Evolutionary conservation across 2,888 invertebrate species (phyloP).

Genomic region (Trichopoda pennipes): DNA sequence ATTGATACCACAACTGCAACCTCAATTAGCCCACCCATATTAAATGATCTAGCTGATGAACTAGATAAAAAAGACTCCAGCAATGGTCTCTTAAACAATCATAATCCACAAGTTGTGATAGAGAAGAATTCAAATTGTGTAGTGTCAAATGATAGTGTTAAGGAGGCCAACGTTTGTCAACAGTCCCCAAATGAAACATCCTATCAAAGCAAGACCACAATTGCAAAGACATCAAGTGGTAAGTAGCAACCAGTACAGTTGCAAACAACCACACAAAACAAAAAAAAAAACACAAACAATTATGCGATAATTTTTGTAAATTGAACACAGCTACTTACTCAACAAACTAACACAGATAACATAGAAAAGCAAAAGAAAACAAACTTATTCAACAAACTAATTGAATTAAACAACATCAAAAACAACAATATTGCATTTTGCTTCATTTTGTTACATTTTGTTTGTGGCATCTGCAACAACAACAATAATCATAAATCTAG

Average conservation of each 20-base stretch:
- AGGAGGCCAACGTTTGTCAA: conserved; percentile 54
- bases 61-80: conserved; percentile 21
- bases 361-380: background rate
- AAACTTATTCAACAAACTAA: too few species aligned
- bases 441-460: conserved; percentile 16
- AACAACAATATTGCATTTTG: background rate
- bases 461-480: too few species aligned
- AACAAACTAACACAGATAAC: background rate
- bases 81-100: conserved; percentile 20
- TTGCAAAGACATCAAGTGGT: conserved; percentile 78
- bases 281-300: too few species aligned
- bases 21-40: conserved; percentile 3
- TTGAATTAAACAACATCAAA: too few species aligned
- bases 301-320: too few species aligned
- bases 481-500: conserved; percentile 65
- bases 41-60: conserved; percentile 36
- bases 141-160: conserved; percentile 57
- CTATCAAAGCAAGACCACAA: conserved; percentile 79
- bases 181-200: conserved; percentile 70
- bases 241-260: conserved; percentile 52
- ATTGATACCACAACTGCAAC: background rate
- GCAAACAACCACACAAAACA: too few species aligned
- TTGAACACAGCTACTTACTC: too few species aligned
- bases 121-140: conserved; percentile 42
- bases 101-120: conserved; percentile 43